Conservation (phyloP, 2,888 invertebrate species). For the Drosophila picticornis region DNA sequence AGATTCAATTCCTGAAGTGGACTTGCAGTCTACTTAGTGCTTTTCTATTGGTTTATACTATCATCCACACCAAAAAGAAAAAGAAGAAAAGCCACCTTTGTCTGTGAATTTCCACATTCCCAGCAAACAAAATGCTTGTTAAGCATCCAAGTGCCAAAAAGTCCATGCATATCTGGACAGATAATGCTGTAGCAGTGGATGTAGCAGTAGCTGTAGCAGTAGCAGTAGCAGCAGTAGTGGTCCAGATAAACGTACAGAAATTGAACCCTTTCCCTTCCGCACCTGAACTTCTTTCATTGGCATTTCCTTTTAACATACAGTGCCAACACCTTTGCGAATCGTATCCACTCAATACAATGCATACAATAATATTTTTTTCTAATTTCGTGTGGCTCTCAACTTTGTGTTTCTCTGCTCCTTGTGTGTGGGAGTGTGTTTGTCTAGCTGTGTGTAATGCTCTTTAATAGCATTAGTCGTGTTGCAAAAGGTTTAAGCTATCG, state of each 20-base stretch:
- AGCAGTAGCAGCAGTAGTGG: neutral
- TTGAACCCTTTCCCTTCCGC: slow-evolving; percentile 37
- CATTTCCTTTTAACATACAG: slow-evolving; percentile 36
- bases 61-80: slow-evolving; percentile 4
- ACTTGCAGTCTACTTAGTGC: slow-evolving; percentile 13
- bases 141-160: slow-evolving; percentile 52
- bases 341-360: slow-evolving; percentile 61
- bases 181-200: slow-evolving; percentile 20
- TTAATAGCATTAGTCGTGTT: slow-evolving; percentile 77
- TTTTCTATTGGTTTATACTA: slow-evolving; percentile 14
- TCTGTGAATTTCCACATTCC: slow-evolving; percentile 26
- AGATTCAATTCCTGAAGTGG: slow-evolving; percentile 20
- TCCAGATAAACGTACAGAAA: slow-evolving; percentile 42
- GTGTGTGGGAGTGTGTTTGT: slow-evolving; percentile 24
- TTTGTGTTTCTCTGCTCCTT: slow-evolving; percentile 28
- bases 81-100: slow-evolving; percentile 16
- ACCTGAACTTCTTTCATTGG: neutral
- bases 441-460: slow-evolving; percentile 60
- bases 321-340: slow-evolving; percentile 53
- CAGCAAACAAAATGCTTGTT: slow-evolving; percentile 40
- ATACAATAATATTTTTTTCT: slow-evolving; percentile 78
- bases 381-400: slow-evolving; percentile 55
- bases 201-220: neutral
- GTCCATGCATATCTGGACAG: slow-evolving; percentile 48
- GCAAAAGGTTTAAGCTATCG: slow-evolving; percentile 69